Evolutionary conservation across 1,140 invertebrate species (phyloP).

Genomic region (Drosophila subobscura): DNA sequence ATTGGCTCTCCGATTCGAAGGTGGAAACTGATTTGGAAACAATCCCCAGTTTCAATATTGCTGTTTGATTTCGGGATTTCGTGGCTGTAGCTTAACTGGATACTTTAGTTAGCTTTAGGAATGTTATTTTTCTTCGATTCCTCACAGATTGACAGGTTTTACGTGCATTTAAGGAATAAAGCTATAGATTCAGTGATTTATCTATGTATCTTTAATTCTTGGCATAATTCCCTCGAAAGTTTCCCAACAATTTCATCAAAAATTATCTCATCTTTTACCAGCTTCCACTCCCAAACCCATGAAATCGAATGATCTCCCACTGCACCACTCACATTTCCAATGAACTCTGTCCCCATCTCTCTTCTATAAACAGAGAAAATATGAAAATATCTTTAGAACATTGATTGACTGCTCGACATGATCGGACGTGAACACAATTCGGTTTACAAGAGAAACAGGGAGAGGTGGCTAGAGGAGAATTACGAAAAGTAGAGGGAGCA

Average conservation of each 20-base stretch:
- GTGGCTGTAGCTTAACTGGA: too few relatives aligned
- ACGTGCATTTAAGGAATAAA: too few relatives aligned
- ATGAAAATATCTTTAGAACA: slow-evolving; percentile 59
- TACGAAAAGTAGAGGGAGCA: background rate
- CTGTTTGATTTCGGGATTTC: background rate
- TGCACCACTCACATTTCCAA: slow-evolving; percentile 50
- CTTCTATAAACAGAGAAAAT: slow-evolving; percentile 41
- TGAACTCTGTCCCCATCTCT: slow-evolving; percentile 24
- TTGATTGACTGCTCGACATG: slow-evolving; percentile 78
- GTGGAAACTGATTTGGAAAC: slow-evolving; percentile 38
- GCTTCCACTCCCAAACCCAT: background rate
- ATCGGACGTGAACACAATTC: slow-evolving; percentile 55
- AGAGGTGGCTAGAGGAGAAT: background rate
- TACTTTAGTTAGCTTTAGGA: background rate
- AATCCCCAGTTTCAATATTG: background rate
- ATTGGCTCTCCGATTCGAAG: slow-evolving; percentile 12
- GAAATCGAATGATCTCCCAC: slow-evolving; percentile 10
- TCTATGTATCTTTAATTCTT: too few relatives aligned
- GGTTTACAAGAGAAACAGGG: slow-evolving; percentile 17
- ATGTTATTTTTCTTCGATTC: too few relatives aligned
- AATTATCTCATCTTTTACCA: background rate
- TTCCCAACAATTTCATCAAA: too few relatives aligned
- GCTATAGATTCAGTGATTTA: too few relatives aligned
- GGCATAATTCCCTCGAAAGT: too few relatives aligned
- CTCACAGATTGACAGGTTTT: too few relatives aligned